A percentile compares a stretch with the other conserved stretches of the same genome.
Conservation (phyloP, 2,888 invertebrate genomes). For the Zygothrica quintamaculata region DNA sequence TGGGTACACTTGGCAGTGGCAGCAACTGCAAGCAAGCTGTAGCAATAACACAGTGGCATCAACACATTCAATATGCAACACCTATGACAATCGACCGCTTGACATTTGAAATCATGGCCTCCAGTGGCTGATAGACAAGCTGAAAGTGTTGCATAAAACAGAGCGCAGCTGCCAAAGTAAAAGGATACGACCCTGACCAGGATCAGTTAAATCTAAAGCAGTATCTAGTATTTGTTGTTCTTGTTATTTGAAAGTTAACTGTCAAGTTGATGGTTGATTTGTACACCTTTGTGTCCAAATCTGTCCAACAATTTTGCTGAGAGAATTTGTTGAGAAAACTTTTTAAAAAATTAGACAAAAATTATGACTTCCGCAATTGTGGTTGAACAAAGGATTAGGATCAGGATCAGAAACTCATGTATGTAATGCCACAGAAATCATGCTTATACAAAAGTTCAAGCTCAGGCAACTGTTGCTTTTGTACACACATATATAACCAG, state of each 20-base stretch:
- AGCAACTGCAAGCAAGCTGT: background rate
- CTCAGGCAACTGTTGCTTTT: constrained; percentile 68
- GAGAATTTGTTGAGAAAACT: constrained; percentile 60
- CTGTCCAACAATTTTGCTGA: constrained; percentile 63
- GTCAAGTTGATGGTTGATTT: constrained; percentile 8
- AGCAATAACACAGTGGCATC: constrained; percentile 18
- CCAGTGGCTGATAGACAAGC: constrained; percentile 18
- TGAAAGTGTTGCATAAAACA: constrained; percentile 48
- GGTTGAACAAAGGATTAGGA: constrained; percentile 47
- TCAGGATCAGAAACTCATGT: constrained; percentile 42
- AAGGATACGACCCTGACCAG: constrained; percentile 16
- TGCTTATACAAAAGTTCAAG: constrained; percentile 45
- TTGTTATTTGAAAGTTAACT: constrained; percentile 12
- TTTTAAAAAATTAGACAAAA: constrained; percentile 60
- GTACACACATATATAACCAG: constrained; percentile 12
- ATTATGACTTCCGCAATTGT: constrained; percentile 72
- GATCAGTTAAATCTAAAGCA: constrained; percentile 5
- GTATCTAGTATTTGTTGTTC: background rate
- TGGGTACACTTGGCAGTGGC: constrained; percentile 59
- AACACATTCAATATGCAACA: constrained; percentile 70
- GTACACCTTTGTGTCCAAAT: constrained; percentile 33
- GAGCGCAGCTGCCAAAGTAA: constrained; percentile 30
- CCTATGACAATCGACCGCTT: constrained; percentile 68
- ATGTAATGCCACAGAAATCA: constrained; percentile 49
- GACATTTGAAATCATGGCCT: constrained; percentile 54